phyloP scores from a whole-genome alignment of 2,113 vertebrate species.

The Nesospiza acunhae region DNA sequence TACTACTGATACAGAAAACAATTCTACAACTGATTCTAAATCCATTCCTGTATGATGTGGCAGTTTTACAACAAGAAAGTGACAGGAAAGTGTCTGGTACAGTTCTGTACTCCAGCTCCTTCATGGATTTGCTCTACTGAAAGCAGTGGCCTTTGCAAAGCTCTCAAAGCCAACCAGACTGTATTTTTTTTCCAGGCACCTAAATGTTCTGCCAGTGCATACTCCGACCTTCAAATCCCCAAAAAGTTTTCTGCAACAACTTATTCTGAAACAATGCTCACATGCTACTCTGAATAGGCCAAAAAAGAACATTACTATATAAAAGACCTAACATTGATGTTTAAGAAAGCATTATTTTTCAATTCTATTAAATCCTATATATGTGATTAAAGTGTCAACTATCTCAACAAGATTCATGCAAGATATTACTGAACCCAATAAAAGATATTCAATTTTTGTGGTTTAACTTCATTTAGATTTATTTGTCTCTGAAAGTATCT shows the following conservation, averaged over 20 bases:
- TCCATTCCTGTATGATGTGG: neutral
- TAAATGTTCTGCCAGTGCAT: neutral
- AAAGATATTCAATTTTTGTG: neutral
- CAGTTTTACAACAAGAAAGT: neutral
- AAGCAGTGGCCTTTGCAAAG: neutral
- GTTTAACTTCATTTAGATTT: neutral
- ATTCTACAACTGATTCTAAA: neutral
- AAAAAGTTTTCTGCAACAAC: neutral
- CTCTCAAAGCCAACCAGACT: neutral
- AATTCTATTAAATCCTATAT: neutral
- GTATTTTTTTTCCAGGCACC: neutral
- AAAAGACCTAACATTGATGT: neutral
- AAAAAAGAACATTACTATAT: neutral
- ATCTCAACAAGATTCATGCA: neutral
- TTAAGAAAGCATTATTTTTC: neutral
- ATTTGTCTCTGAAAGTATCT: neutral
- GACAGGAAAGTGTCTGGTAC: neutral
- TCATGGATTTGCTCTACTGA: neutral
- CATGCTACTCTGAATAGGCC: neutral
- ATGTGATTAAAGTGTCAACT: neutral
- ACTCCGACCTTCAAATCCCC: neutral
- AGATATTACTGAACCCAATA: neutral
- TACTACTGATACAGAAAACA: neutral
- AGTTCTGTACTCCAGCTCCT: neutral
- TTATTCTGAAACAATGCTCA: neutral